These are phyloP conservation scores for Drosophila flavopinicola DNA, from an alignment of 2,888 invertebrate species.

Conservation along the genomic window DNA sequence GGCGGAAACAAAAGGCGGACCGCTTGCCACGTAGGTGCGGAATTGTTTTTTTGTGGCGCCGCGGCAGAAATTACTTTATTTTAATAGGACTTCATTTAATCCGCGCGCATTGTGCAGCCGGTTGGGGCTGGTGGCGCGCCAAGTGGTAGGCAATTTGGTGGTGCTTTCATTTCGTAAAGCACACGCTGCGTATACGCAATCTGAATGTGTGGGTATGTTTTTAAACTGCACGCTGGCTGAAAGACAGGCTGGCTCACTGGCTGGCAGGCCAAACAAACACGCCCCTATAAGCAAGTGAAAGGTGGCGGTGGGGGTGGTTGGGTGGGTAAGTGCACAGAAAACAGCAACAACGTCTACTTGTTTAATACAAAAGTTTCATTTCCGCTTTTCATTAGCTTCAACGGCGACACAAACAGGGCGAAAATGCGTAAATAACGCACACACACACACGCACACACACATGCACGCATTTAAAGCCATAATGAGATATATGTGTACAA, in stretches of 20 bases:
- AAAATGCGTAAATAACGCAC: constrained; percentile 74
- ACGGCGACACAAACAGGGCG: constrained; percentile 69
- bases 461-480: constrained; percentile 61
- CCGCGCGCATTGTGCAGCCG: constrained; percentile 64
- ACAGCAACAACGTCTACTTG: constrained; percentile 47
- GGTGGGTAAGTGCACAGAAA: constrained; percentile 11
- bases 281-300: constrained; percentile 28
- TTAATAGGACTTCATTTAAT: constrained; percentile 80
- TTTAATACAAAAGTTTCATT: constrained; percentile 80
- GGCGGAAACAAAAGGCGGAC: constrained; percentile 31
- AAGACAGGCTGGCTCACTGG: constrained; percentile 33
- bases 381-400: constrained; percentile 79
- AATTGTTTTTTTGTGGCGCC: constrained; percentile 41
- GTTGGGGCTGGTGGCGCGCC: constrained; percentile 6
- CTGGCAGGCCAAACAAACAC: constrained; percentile 58
- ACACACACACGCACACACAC: constrained; percentile 31
- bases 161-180: constrained; percentile 43
- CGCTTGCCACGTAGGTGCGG: constrained; percentile 31
- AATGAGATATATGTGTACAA: constrained; percentile 69
- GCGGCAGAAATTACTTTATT: constrained; percentile 74
- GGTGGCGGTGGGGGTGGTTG: background rate
- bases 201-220: constrained; percentile 42
- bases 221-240: constrained; percentile 56
- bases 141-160: constrained; percentile 61
- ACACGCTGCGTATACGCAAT: constrained; percentile 74